phyloP scores from a whole-genome alignment of 1,140 invertebrate species.

The Eupeodes corollae region DNA sequence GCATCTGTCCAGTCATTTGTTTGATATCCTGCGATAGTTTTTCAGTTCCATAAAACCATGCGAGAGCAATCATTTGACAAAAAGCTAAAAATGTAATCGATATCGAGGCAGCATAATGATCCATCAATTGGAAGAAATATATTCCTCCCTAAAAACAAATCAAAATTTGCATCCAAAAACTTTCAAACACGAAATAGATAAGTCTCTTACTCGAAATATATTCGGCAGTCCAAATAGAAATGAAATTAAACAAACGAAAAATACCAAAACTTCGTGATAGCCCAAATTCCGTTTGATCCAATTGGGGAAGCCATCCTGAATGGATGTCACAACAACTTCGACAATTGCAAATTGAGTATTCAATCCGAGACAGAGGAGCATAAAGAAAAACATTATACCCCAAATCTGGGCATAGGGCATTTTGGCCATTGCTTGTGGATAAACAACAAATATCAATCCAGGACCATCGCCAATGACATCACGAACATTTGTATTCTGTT shows the following conservation, averaged over 20 bases:
- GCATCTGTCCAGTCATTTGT: conserved; percentile 73
- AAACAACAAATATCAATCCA: conserved; percentile 78
- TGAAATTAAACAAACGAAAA: conserved; percentile 70
- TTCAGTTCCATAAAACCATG: conserved; percentile 84
- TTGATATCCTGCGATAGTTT: conserved; percentile 68
- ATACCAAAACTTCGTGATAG: conserved; percentile 76
- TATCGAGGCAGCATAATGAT: conserved; percentile 83
- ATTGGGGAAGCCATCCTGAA: conserved; percentile 80
- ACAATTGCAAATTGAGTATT: conserved; percentile 88
- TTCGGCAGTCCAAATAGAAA: conserved; percentile 75
- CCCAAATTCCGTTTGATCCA: conserved; percentile 69
- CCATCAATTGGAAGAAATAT: conserved; percentile 84
- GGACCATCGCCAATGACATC: conserved; percentile 77
- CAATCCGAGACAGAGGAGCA: conserved; percentile 77
- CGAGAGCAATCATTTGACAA: conserved; percentile 80
- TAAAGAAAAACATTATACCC: conserved; percentile 82
- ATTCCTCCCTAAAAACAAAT: conserved; percentile 63
- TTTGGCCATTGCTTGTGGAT: conserved; percentile 79
- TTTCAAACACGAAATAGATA: not conserved
- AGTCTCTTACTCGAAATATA: conserved; percentile 50
- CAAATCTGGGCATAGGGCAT: conserved; percentile 78
- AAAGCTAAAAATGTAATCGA: conserved; percentile 86
- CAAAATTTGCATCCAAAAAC: conserved; percentile 4
- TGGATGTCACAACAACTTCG: conserved; percentile 82
- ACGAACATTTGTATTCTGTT: conserved; percentile 64